phyloP scores from a whole-genome alignment of 2,888 invertebrate genomes.

The Phalera bucephala region DNA sequence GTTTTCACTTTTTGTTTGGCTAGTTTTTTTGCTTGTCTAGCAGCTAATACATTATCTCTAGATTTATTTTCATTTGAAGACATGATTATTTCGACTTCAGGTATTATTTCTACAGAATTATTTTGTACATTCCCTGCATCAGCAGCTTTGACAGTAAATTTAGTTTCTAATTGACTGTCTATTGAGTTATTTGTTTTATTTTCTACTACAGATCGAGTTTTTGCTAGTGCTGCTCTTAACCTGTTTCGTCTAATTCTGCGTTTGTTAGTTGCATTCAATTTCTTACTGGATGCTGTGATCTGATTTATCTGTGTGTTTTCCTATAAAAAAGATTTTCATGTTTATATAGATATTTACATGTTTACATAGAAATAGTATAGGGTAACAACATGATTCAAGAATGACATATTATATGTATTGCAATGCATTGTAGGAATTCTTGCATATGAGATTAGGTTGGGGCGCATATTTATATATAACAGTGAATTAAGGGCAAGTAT shows the following conservation, averaged over 20 bases:
- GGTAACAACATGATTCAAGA: too few species aligned
- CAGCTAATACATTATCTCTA: slow-evolving; percentile 61
- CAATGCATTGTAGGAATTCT: too few species aligned
- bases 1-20: slow-evolving; percentile 60
- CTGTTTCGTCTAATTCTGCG: slow-evolving; percentile 55
- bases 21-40: slow-evolving; percentile 70
- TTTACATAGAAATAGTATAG: too few species aligned
- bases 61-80: slow-evolving; percentile 53
- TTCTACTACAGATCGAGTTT: slow-evolving; percentile 5
- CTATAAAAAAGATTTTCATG: too few species aligned
- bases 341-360: too few species aligned
- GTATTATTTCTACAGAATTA: slow-evolving; percentile 12
- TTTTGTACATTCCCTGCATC: slow-evolving; percentile 20
- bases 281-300: slow-evolving; percentile 4
- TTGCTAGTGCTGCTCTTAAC: slow-evolving; percentile 33
- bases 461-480: too few species aligned
- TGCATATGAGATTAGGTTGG: too few species aligned
- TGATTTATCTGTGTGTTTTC: slow-evolving; percentile 3
- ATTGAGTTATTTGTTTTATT: slow-evolving; percentile 5
- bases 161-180: not conserved
- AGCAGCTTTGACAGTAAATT: not conserved
- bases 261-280: slow-evolving; percentile 39
- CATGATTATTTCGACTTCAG: slow-evolving; percentile 37
- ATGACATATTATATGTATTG: too few species aligned
- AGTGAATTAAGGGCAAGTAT: too few species aligned